phyloP scores from a whole-genome alignment of 2,113 vertebrate genomes.

The Albula glossodonta region DNA sequence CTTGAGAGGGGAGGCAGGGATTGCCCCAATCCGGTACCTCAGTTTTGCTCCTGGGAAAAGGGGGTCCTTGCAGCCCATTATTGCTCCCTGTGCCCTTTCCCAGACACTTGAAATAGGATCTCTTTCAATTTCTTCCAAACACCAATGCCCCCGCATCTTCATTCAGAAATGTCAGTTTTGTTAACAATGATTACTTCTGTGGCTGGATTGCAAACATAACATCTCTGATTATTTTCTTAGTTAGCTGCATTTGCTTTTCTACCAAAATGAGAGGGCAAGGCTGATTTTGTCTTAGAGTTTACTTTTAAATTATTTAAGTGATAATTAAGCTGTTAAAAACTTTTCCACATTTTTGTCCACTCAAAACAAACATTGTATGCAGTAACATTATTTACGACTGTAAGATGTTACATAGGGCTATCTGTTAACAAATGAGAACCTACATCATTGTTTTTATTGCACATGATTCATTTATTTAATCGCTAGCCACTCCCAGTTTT shows the following conservation, averaged over 20 bases:
- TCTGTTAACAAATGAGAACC: neutral
- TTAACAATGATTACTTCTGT: neutral
- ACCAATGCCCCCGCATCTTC: neutral
- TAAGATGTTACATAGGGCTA: neutral
- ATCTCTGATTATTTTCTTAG: neutral
- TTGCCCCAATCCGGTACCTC: slow-evolving; percentile 56
- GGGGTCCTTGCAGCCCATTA: slow-evolving; percentile 66
- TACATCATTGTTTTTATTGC: neutral
- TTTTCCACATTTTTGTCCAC: too few species aligned
- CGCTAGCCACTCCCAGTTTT: neutral
- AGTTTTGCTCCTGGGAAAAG: slow-evolving; percentile 78
- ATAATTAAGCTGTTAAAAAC: too few species aligned
- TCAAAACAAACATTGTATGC: neutral
- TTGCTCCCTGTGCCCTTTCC: slow-evolving; percentile 82
- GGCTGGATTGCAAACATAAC: neutral
- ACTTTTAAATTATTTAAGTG: too few species aligned
- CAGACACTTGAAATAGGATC: slow-evolving; percentile 76
- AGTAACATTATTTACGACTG: neutral
- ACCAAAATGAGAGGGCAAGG: neutral
- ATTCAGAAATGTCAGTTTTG: neutral
- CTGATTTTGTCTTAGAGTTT: neutral
- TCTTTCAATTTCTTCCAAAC: slow-evolving; percentile 55
- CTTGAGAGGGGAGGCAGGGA: slow-evolving; percentile 59
- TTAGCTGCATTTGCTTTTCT: neutral
- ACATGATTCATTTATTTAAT: neutral